Evolutionary conservation across 1,140 invertebrate species (phyloP), one percentile per base, ranked within the genome.

Genomic region (Orchesella cincta): DNA sequence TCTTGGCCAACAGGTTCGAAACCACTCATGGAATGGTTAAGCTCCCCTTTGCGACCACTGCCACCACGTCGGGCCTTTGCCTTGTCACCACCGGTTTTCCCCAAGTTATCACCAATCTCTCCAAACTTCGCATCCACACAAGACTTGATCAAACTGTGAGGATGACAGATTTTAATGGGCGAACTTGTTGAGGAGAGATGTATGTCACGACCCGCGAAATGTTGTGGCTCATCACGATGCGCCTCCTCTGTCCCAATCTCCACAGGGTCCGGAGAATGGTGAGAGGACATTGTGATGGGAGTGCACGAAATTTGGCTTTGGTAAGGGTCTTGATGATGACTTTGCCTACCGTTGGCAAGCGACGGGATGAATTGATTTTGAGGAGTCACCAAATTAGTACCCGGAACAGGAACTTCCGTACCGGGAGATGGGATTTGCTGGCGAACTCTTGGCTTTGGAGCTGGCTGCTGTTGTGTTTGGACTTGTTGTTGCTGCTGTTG

Each of bases 401-500:
- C 14, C 8, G 39, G 39, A 20, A 8, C 8, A 8, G 39, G 39
- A 46, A 46, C 20, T 46, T 46, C 39, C 8, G 20, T 46, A 31
- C 62, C 31, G 2, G 62, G 62, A 2, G 28, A 3, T 2, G 62
- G 62, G 31, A 67, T 14, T 67, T 67, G 62, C 62, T 67, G 62
- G 28, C 62, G 62, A 3, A 33, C 14, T 31, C 62, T 8, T 18
- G 28, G 12, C 33, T 67, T 67, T 5, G 62, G 8, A 33, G 62
- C 28, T 12, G 5, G 12, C 3, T 23, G 12, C 23, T 57, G 14
- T 26, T 57, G 52, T 14, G 8, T 14, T 26, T 14, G 8, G 8
- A 12, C 8, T 46, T 46, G 39, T 46, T 64, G 29, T 31, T 64
- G 57, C 57, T 64, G 57, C 57, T 64, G 57, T 23, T 64, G n/a